phyloP scores from a whole-genome alignment of 2,113 vertebrate species.

The Terrapene triunguis region DNA sequence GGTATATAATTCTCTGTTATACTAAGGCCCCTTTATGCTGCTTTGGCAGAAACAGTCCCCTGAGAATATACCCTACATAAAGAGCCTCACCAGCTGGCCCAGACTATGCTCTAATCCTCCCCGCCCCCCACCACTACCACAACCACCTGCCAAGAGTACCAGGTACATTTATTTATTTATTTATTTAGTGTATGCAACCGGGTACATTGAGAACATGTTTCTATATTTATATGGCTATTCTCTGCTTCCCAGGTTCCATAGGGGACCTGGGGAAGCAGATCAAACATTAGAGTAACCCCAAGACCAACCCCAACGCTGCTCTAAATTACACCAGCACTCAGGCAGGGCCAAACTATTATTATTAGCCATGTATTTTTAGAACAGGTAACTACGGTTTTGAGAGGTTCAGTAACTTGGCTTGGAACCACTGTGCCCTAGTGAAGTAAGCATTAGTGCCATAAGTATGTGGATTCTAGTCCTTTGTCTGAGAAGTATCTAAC shows the following conservation, averaged over 20 bases:
- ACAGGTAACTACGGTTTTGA: neutral
- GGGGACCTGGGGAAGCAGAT: neutral
- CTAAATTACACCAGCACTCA: neutral
- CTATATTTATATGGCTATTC: neutral
- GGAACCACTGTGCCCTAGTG: neutral
- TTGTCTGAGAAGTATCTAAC: neutral
- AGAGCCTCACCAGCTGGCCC: neutral
- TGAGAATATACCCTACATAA: neutral
- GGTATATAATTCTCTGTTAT: neutral
- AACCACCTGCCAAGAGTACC: neutral
- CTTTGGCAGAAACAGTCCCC: neutral
- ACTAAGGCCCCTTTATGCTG: neutral
- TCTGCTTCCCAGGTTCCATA: neutral
- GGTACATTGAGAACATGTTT: neutral
- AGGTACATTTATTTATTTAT: too few species aligned
- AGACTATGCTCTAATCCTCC: neutral
- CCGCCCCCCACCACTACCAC: neutral
- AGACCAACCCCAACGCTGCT: neutral
- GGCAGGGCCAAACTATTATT: neutral
- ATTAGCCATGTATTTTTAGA: neutral
- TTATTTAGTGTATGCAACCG: neutral
- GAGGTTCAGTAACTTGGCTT: neutral
- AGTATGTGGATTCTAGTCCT: neutral
- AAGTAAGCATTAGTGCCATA: neutral
- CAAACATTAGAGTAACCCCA: neutral